These are phyloP conservation scores for Notolepis coatsorum DNA, from an alignment of 2,797 vertebrate species.

Conservation along the genomic window DNA sequence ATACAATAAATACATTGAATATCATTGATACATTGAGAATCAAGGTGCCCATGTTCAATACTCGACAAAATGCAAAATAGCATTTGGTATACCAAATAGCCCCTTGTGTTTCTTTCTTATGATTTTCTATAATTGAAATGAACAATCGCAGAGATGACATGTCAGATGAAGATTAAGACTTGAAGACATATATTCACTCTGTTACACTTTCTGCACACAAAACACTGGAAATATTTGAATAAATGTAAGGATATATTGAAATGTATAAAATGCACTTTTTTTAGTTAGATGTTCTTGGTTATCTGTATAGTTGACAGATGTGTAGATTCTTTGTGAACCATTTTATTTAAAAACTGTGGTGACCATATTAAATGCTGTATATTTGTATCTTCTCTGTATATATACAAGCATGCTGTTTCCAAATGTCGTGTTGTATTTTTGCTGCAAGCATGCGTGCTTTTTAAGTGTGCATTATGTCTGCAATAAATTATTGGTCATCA, in stretches of 20 bases:
- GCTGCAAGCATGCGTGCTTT: slow-evolving; percentile 87
- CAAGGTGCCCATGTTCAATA: not conserved
- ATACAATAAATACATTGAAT: not conserved
- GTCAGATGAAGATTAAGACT: slow-evolving; percentile 42
- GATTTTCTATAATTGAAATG: slow-evolving; percentile 34
- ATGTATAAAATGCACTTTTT: slow-evolving; percentile 92
- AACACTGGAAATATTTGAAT: slow-evolving; percentile 84
- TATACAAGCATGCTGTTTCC: slow-evolving; percentile 85
- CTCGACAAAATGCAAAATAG: slow-evolving; percentile 15
- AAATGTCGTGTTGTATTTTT: slow-evolving; percentile 82
- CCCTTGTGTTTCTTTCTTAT: slow-evolving; percentile 23
- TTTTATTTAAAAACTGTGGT: slow-evolving; percentile 83
- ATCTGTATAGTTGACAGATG: slow-evolving; percentile 56
- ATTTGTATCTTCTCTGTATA: slow-evolving; percentile 71
- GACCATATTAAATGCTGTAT: slow-evolving; percentile 79
- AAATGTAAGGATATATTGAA: slow-evolving; percentile 76
- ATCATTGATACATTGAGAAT: too few species aligned
- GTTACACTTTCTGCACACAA: slow-evolving; percentile 53
- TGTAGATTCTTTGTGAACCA: slow-evolving; percentile 85
- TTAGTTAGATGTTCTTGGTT: slow-evolving; percentile 78
- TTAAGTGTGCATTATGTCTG: slow-evolving; percentile 83
- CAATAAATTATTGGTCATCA: slow-evolving; percentile 93
- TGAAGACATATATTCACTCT: slow-evolving; percentile 68
- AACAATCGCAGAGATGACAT: slow-evolving; percentile 50
- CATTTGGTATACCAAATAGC: slow-evolving; percentile 51